Percentiles rank a stretch among this genome's conserved stretches.
These are phyloP conservation scores for Stigmatopora argus DNA, from an alignment of 2,113 vertebrate species.

Conservation along the genomic window DNA sequence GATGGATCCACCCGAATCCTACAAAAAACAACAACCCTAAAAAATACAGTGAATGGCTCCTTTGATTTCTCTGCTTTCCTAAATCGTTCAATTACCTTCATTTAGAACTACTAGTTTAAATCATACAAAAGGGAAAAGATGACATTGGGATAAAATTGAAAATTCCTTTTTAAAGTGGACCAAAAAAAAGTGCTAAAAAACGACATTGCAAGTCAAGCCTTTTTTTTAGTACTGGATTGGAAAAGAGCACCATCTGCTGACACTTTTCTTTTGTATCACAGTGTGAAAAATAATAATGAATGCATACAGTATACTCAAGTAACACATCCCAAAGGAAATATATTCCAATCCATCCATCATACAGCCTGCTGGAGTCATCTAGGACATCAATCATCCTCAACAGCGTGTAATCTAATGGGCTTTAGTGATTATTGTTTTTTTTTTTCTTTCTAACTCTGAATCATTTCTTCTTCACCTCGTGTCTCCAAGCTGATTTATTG, in stretches of 20 bases:
- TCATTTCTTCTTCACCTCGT: slow-evolving; percentile 17
- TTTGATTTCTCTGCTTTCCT: no score
- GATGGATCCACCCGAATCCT: neutral
- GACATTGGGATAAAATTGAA: no score
- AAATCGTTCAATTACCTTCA: no score
- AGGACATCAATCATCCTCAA: slow-evolving; percentile 6
- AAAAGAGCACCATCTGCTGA: neutral
- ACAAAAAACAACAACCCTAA: no score
- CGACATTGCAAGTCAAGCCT: no score
- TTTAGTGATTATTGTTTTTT: neutral
- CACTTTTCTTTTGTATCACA: neutral
- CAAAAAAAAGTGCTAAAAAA: no score
- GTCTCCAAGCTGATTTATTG: slow-evolving; percentile 23
- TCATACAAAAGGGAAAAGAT: no score
- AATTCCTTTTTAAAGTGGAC: no score
- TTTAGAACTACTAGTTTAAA: no score
- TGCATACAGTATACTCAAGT: neutral
- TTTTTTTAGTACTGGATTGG: neutral
- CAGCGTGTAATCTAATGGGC: slow-evolving; percentile 1
- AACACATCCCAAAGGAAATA: neutral
- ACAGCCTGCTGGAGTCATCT: neutral
- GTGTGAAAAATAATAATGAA: no score
- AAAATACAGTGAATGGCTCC: no score
- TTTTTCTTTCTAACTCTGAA: slow-evolving; percentile 7
- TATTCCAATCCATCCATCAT: slow-evolving; percentile 2